Base-by-base conservation (phyloP, 2,888 invertebrate genomes). In the Anarsia innoxiella region DNA sequence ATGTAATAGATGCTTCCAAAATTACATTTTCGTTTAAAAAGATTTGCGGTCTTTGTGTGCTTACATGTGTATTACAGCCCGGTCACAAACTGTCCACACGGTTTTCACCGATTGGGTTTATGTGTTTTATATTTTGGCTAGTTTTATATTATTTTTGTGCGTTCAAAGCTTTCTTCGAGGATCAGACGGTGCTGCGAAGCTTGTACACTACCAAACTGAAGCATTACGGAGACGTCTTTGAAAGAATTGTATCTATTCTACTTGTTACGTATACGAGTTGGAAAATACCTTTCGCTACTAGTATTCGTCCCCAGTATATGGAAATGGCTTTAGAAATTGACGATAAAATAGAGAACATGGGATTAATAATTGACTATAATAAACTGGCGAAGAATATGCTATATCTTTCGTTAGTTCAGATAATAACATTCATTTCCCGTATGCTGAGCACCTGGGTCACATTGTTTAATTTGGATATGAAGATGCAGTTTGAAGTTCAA, bases 151-250 rank as follows among this genome's bases (percentile, higher is more conserved):
- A 64, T 28, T 76, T 59, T 45, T 67, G 67, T 14, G 46, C 63
- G 2, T 69, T 53, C 36, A 56, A 37, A 42, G 50, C 65, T 11
- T 59, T 60, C 13, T 32, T 19, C 6, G 49, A 66, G 39, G 68
- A 70, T 28, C 70, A 74, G 43, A 67, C 69, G 1, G 58, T 78
- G 23, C 40, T 78, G 9, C 56, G 74, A 15, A 47, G 49, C n/a
- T 42, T 78, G 9, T 73, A 70, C 35, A 52, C 65, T 8, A 78
- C 79, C 0, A 71, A 63, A 48, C 43, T 78, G 12, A 55, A 61
- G 40, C 59, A 65, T 5, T 79, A 76, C 36, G 78, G 76, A 0
- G 79, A 78, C 38, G 57, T 61, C 31, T 62, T 60, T 14, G 74
- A 76, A 42, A 60, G 61, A 38, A 41, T 61, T 10, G 45, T 53